Evolutionary conservation across 1,140 invertebrate genomes (phyloP).

Genomic region (Conus betulinus): DNA sequence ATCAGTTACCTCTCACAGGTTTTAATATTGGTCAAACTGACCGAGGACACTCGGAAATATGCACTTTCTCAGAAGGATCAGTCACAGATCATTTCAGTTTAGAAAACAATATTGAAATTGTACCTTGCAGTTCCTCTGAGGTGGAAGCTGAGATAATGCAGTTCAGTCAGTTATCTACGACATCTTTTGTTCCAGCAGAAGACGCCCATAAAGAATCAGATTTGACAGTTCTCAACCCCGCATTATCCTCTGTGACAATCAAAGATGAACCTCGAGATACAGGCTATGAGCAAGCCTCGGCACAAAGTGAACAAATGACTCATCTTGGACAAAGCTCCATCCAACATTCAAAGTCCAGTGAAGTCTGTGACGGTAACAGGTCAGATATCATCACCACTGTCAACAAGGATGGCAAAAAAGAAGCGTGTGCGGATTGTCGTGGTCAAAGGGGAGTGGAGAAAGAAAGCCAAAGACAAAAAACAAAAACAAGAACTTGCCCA

Average conservation of each 20-base stretch:
- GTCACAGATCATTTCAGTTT: not conserved
- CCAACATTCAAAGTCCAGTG: not conserved
- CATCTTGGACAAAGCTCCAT: not conserved
- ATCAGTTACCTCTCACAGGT: not conserved
- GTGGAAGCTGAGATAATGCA: not conserved
- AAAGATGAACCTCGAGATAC: not conserved
- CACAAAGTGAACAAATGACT: not conserved
- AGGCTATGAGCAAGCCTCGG: not conserved
- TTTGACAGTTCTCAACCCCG: not conserved
- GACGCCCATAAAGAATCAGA: not conserved
- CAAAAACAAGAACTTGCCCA: not conserved
- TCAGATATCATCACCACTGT: not conserved
- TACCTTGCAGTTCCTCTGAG: not conserved
- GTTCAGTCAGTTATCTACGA: not conserved
- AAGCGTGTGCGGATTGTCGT: not conserved
- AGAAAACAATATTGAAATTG: not conserved
- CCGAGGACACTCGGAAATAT: not conserved
- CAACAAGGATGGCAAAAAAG: not conserved
- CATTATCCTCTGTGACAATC: not conserved
- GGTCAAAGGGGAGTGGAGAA: conserved; percentile 14
- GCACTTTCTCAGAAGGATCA: too few relatives aligned
- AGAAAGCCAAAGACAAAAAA: not conserved
- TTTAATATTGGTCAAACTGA: not conserved
- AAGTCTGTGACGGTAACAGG: not conserved
- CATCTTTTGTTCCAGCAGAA: not conserved